Base-by-base conservation (phyloP, 2,113 vertebrate genomes). In the Perca flavescens region DNA sequence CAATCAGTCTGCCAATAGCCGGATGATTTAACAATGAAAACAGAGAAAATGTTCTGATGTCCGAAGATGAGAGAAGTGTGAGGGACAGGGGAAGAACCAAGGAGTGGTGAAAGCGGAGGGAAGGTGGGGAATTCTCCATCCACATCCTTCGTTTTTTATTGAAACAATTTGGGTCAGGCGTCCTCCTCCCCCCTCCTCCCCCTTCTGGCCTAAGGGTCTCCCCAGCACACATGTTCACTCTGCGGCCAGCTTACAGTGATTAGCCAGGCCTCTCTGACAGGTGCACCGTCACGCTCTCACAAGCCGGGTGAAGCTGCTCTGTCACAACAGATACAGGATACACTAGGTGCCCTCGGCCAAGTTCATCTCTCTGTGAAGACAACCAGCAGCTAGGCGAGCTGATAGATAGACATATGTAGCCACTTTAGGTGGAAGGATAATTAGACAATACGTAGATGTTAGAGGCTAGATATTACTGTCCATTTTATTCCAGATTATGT, bases 251-350 rank as follows among this genome's bases (percentile, higher is more conserved):
- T 83, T 88, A 92, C 46, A 87, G 76, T 62, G 75, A 91, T 92
- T 92, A 93, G 63, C 60, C 67, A 71, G 80, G 77, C 86, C 92
- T 90, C 73, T 88, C 49, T 72, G 81, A 93, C 92, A 93, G 92
- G 93, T 94, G 91, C 88, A 85, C 53, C 63, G 75, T 90, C 86
- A 94, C 61, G 81, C 87, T 91, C 71, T 69, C 65, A 64, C 56
- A 75, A 19, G 57, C 67, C 31, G 19, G 70, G 52, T 46, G 75
- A 63, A 54, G n/a, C 74, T 22, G 10, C 64, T 25, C 47, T 58
- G 2, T 57, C 54, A 54, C 56, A 77, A 61, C 68, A 73, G 58
- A 74, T 53, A 77, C 63, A 71, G 50, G 46, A 69, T 61, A 63
- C 69, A 70, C 62, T 79, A 40, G 6, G 70, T 34, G 34, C 64